Percentiles rank a stretch among this genome's conserved stretches.
Evolutionary conservation across 2,888 invertebrate species (phyloP).

Genomic region (Gastrophysa polygoni): DNA sequence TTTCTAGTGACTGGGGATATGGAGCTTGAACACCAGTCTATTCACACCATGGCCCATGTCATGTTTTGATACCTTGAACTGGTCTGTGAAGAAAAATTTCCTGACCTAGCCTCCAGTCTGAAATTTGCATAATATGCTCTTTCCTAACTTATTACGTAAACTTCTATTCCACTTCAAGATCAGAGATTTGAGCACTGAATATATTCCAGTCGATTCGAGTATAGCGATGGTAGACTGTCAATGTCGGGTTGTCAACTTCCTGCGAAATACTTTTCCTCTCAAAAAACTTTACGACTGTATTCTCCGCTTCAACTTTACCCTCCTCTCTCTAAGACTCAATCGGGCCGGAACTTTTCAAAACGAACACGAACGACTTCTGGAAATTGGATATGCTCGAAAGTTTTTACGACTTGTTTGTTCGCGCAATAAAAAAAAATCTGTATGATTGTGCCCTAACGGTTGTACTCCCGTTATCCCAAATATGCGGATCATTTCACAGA

Average conservation of each 20-base stretch:
- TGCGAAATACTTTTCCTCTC: neutral
- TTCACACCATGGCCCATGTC: too few species aligned
- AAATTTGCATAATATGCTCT: too few species aligned
- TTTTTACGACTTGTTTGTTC: slow-evolving; percentile 19
- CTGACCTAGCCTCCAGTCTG: too few species aligned
- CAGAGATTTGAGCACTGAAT: too few species aligned
- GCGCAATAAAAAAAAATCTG: slow-evolving; percentile 1
- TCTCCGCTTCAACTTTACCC: neutral
- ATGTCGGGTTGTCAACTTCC: neutral
- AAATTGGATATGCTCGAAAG: slow-evolving; percentile 20
- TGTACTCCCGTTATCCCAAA: neutral
- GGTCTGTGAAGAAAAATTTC: too few species aligned
- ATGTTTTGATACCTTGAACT: too few species aligned
- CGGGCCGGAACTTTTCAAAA: slow-evolving; percentile 8
- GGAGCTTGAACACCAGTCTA: too few species aligned
- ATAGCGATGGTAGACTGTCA: neutral
- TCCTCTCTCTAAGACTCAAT: neutral
- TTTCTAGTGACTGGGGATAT: too few species aligned
- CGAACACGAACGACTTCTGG: slow-evolving; percentile 10
- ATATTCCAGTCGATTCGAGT: too few species aligned
- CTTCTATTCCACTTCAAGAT: too few species aligned
- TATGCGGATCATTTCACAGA: too few species aligned
- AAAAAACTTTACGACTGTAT: neutral
- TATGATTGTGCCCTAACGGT: slow-evolving; percentile 8
- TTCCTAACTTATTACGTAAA: too few species aligned